Evolutionary conservation across 2,113 vertebrate genomes (phyloP).

Genomic region (Pseudopipra pipra): DNA sequence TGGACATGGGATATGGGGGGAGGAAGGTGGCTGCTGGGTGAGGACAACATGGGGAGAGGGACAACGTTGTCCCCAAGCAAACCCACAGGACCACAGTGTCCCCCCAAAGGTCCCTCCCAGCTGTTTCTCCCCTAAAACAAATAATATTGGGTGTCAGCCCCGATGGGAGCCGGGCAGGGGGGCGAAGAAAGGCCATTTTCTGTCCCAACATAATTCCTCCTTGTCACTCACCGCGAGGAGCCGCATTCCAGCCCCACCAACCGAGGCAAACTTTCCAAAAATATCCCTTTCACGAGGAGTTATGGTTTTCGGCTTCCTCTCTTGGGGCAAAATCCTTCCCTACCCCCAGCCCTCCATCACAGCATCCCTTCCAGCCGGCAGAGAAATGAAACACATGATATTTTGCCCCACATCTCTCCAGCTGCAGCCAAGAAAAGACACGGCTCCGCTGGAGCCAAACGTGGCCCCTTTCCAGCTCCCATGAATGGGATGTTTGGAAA

Average conservation of each 20-base stretch:
- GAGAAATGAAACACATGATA: background rate
- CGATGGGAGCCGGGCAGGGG: background rate
- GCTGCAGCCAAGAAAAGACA: constrained; percentile 40
- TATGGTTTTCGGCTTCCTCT: constrained; percentile 30
- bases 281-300: background rate
- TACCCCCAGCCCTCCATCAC: background rate
- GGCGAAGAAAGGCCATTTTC: background rate
- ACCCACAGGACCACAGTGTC: background rate
- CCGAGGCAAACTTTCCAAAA: background rate
- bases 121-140: background rate
- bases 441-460: background rate
- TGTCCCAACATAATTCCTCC: constrained; percentile 16
- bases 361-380: background rate
- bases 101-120: background rate
- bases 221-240: background rate
- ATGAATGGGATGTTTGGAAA: constrained; percentile 21
- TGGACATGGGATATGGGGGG: background rate
- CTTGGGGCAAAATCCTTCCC: background rate
- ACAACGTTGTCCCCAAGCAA: background rate
- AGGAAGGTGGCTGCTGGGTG: background rate
- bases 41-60: background rate
- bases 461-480: constrained; percentile 21
- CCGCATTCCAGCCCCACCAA: background rate
- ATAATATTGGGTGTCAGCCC: background rate
- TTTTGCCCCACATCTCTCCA: background rate